A percentile compares a stretch with the other conserved stretches of the same genome.
phyloP scores from a whole-genome alignment of 2,113 vertebrate species.

The Hipposideros armiger region DNA sequence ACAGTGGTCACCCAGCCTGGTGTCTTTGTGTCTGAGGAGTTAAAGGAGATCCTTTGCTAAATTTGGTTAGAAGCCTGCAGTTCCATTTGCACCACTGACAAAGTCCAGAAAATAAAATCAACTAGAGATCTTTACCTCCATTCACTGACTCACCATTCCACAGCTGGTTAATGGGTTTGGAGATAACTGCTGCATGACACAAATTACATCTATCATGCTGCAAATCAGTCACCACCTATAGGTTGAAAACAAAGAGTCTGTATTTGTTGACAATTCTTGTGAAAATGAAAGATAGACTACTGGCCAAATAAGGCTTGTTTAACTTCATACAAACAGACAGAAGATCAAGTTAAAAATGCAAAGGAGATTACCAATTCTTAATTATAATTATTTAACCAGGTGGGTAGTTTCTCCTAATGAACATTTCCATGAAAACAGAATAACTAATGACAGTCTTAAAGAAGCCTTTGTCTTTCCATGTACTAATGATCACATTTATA shows the following conservation, averaged over 20 bases:
- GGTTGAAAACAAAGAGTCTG: constrained; percentile 82
- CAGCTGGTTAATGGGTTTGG: constrained; percentile 78
- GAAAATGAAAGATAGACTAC: constrained; percentile 78
- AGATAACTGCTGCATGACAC: constrained; percentile 76
- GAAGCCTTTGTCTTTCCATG: constrained; percentile 91
- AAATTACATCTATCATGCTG: constrained; percentile 65
- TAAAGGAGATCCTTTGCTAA: constrained; percentile 20
- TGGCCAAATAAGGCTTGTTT: constrained; percentile 83
- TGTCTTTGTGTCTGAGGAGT: background rate
- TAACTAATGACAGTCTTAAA: constrained; percentile 93
- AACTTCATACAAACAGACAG: constrained; percentile 76
- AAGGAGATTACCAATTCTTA: constrained; percentile 90
- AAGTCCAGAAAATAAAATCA: constrained; percentile 51
- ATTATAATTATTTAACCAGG: constrained; percentile 93
- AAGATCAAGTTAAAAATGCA: constrained; percentile 89
- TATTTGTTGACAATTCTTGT: constrained; percentile 80
- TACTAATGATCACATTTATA: constrained; percentile 94
- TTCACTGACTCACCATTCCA: constrained; percentile 70
- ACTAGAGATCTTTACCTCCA: constrained; percentile 69
- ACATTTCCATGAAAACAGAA: constrained; percentile 92
- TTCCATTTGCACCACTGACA: background rate
- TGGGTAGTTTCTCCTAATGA: constrained; percentile 93
- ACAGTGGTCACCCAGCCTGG: constrained; percentile 8
- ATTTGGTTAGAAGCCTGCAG: constrained; percentile 12
- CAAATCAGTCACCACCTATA: constrained; percentile 81